Base-by-base conservation (phyloP, 2,797 vertebrate genomes). In the Pangasius djambal region DNA sequence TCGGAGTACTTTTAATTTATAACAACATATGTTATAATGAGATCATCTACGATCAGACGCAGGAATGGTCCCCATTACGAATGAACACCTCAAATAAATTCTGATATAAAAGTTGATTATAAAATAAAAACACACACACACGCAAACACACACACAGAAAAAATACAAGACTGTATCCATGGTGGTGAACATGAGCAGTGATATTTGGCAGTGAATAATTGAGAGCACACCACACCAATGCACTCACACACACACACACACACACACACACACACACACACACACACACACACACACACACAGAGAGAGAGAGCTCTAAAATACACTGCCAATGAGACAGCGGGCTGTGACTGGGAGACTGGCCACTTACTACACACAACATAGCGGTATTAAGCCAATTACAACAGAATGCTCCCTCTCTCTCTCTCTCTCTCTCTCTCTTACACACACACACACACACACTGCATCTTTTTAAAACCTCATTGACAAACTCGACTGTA, bases 171-270 rank as follows among this genome's bases (percentile, higher is more conserved):
- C 90, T 92, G 92, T 93, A 85, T 50, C n/a, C 63, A 95, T 95
- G 94, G 94, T 93, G 93, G 93, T 89, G 92, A 94, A 93, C 48
- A 94, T 92, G 93, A 90, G 91, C 88, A 87, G 90, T 93, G 91
- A 92, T 91, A 94, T 92, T 93, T 87, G 93, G 85, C 79, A 87
- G 79, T 57, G 86, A 89, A 81, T 78, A 82, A 87, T 65, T 86
- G 81, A 91, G 88, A 50, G 61, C 59, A 40, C 40, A 90, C 86
- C 61, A 70, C 85, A 85, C 78, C 34, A 75, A 69, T 74, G 85
- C 70, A 74, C 81, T 40, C 25, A 89, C 85, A 87, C 85, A 61
- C 77, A 63, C 82, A 88, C 20, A 72, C 82, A 50, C 22, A 75
- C 65, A 83, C 69, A 37, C n/a, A 83, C 83, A 88, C 22, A 67